Percentiles rank a stretch among this genome's conserved stretches.
phyloP scores from a whole-genome alignment of 2,888 invertebrate genomes.

The Pteria penguin region DNA sequence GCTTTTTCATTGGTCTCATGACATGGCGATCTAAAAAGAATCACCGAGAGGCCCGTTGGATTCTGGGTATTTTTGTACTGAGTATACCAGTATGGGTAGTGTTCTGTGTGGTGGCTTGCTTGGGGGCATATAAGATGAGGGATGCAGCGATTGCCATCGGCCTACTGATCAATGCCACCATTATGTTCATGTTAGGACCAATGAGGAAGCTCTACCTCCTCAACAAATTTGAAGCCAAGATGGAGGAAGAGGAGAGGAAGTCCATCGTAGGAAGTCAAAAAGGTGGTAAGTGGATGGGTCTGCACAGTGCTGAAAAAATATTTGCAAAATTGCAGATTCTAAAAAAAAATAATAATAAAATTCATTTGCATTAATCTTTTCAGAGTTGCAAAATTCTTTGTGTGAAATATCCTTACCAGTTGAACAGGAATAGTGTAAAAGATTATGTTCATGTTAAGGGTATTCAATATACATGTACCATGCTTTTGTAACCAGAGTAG shows the following conservation, averaged over 20 bases:
- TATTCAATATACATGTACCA: too few relatives aligned
- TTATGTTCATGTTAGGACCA: constrained; percentile 79
- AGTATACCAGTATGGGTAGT: constrained; percentile 78
- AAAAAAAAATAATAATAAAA: too few relatives aligned
- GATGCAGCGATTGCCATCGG: constrained; percentile 79
- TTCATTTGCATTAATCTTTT: too few relatives aligned
- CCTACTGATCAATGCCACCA: constrained; percentile 79
- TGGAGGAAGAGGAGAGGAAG: constrained; percentile 66
- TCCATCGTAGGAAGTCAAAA: constrained; percentile 34
- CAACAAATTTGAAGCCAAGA: constrained; percentile 64
- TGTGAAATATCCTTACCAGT: too few relatives aligned
- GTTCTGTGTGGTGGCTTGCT: constrained; percentile 78
- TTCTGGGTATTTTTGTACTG: constrained; percentile 77
- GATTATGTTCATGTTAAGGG: too few relatives aligned
- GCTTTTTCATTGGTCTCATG: constrained; percentile 77
- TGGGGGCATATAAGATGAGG: constrained; percentile 73
- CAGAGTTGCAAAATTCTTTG: too few relatives aligned
- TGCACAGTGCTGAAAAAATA: too few relatives aligned
- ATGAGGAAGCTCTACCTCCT: constrained; percentile 79
- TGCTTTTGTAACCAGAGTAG: too few relatives aligned
- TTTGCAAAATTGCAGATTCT: too few relatives aligned
- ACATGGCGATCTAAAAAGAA: constrained; percentile 79
- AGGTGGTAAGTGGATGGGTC: constrained; percentile 25
- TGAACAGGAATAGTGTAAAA: too few relatives aligned
- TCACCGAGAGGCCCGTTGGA: constrained; percentile 79